These are phyloP conservation scores for Acrocephalus arundinaceus DNA, from an alignment of 2,113 vertebrate species.

Conservation along the genomic window DNA sequence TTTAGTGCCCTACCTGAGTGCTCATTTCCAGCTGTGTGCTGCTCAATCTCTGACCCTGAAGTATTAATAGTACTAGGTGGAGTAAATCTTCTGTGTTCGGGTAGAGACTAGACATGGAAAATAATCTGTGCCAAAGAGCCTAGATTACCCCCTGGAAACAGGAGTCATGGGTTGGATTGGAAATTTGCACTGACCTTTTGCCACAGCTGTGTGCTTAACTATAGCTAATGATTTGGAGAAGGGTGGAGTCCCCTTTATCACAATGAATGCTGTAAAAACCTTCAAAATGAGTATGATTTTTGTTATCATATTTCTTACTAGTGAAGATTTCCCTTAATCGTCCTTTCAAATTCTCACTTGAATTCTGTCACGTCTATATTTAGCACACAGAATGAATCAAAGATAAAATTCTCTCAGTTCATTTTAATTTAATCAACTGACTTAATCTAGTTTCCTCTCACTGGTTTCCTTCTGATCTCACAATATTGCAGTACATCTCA, in stretches of 20 bases:
- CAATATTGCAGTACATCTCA: neutral
- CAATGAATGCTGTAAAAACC: neutral
- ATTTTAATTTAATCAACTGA: conserved; percentile 1
- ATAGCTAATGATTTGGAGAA: neutral
- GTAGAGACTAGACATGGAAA: neutral
- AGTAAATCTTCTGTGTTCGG: neutral
- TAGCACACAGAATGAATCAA: neutral
- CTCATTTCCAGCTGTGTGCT: neutral
- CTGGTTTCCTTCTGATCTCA: neutral
- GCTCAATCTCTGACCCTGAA: neutral
- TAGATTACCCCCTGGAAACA: conserved; percentile 3
- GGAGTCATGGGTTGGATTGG: neutral
- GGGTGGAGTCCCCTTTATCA: neutral
- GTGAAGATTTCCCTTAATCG: neutral
- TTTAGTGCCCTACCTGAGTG: rapidly evolving
- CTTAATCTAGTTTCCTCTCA: neutral
- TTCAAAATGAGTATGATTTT: neutral
- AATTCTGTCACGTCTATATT: neutral
- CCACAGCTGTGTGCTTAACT: neutral
- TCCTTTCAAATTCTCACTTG: neutral
- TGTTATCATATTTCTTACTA: neutral
- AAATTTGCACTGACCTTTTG: neutral
- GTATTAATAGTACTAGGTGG: neutral
- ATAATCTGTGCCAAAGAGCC: neutral
- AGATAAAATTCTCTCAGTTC: neutral